phyloP scores from a whole-genome alignment of 1,140 invertebrate genomes.

The Lasioglossum albipes region DNA sequence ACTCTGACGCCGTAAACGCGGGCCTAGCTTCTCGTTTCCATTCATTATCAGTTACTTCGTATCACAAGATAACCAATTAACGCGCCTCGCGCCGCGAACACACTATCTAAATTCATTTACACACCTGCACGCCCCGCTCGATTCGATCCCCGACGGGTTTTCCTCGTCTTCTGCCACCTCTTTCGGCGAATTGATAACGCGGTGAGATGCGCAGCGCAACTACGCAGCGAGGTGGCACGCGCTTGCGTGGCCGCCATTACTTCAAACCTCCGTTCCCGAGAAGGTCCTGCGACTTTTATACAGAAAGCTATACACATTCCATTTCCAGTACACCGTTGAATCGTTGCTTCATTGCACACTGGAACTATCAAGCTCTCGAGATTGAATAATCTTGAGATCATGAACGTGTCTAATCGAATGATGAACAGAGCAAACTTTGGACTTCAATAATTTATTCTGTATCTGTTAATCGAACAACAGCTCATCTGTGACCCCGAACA shows the following conservation, averaged over 20 bases:
- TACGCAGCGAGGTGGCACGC: slow-evolving; percentile 1
- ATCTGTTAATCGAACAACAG: too few relatives aligned
- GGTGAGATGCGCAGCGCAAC: not conserved
- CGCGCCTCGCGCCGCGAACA: slow-evolving; percentile 40
- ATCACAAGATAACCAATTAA: slow-evolving; percentile 78
- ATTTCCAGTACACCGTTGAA: not conserved
- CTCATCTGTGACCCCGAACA: too few relatives aligned
- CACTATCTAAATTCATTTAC: slow-evolving; percentile 67
- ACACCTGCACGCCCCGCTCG: slow-evolving; percentile 50
- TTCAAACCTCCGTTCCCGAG: not conserved
- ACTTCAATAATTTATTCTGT: too few relatives aligned
- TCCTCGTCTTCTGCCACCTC: not conserved
- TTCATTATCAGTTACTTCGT: slow-evolving; percentile 56
- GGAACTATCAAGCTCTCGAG: too few relatives aligned
- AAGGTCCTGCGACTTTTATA: not conserved
- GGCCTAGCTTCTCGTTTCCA: slow-evolving; percentile 34
- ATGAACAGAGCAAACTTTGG: too few relatives aligned
- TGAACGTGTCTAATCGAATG: too few relatives aligned
- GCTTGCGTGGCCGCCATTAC: not conserved
- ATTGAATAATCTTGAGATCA: too few relatives aligned
- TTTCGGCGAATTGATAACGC: not conserved
- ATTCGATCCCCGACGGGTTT: slow-evolving; percentile 8
- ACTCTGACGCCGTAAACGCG: slow-evolving; percentile 68
- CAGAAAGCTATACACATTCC: not conserved
- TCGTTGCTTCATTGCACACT: too few relatives aligned